These are phyloP conservation scores for Trichonephila inaurata DNA, from an alignment of 1,140 invertebrate species.

Conservation along the genomic window DNA sequence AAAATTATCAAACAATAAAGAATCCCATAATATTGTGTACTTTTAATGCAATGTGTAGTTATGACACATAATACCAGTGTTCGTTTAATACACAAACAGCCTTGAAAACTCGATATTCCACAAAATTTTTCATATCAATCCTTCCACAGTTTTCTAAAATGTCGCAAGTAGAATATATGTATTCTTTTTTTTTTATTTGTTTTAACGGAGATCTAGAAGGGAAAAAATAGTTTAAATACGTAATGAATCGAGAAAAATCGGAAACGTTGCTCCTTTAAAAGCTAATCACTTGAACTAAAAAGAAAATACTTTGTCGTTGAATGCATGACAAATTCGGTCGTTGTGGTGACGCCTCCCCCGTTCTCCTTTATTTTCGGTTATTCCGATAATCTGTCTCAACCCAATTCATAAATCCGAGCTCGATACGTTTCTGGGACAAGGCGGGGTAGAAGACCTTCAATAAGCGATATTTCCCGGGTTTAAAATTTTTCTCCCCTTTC, in stretches of 20 bases:
- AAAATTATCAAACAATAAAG: too few species aligned
- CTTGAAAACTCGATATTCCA: too few species aligned
- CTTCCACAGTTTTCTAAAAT: background rate
- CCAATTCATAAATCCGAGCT: slow-evolving; percentile 36
- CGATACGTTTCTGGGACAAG: background rate
- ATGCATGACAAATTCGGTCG: slow-evolving; percentile 42
- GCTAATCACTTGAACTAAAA: slow-evolving; percentile 36
- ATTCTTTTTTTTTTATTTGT: background rate
- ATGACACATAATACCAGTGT: too few species aligned
- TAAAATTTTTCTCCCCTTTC: background rate
- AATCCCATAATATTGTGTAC: too few species aligned
- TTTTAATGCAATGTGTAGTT: too few species aligned
- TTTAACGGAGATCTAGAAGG: background rate
- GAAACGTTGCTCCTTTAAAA: slow-evolving; percentile 35
- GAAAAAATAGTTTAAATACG: background rate
- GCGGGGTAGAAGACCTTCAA: background rate
- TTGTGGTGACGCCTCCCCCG: slow-evolving; percentile 33
- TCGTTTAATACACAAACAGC: too few species aligned
- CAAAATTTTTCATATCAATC: too few species aligned
- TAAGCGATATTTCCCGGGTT: background rate
- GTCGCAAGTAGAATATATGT: background rate
- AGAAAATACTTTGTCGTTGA: slow-evolving; percentile 33
- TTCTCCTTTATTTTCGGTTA: slow-evolving; percentile 29
- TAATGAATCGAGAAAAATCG: slow-evolving; percentile 37
- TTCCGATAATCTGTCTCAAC: slow-evolving; percentile 33